Evolutionary conservation across 2,797 vertebrate species (phyloP).

Genomic region (Centropyge bicolor): DNA sequence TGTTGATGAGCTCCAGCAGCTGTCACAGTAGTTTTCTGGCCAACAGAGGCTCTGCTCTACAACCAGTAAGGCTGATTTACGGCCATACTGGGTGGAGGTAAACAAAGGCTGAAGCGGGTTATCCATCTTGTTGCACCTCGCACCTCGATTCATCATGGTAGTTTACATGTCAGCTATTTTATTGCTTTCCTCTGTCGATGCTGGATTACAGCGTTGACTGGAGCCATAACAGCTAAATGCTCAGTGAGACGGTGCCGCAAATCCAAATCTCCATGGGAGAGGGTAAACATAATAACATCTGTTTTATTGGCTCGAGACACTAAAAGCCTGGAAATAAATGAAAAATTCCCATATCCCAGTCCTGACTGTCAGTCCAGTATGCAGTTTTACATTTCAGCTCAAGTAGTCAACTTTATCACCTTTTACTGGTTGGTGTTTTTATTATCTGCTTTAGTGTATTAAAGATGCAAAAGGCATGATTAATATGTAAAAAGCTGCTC

Average conservation of each 20-base stretch:
- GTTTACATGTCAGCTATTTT: constrained; percentile 65
- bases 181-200: constrained; percentile 30
- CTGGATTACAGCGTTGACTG: constrained; percentile 50
- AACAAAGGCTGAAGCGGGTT: constrained; percentile 50
- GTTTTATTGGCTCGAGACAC: constrained; percentile 33
- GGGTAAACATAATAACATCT: constrained; percentile 43
- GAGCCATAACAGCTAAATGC: constrained; percentile 35
- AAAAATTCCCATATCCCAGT: constrained; percentile 18
- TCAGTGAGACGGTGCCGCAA: constrained; percentile 42
- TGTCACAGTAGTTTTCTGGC: not conserved
- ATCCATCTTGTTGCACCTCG: constrained; percentile 52
- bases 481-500: not conserved
- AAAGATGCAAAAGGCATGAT: not conserved
- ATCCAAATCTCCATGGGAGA: constrained; percentile 46
- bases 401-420: not conserved
- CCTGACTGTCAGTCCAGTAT: not conserved
- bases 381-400: constrained; percentile 3
- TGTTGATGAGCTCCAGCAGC: not conserved
- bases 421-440: constrained; percentile 10
- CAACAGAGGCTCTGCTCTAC: not conserved
- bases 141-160: constrained; percentile 51
- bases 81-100: constrained; percentile 32
- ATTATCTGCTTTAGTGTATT: constrained; percentile 1
- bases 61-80: constrained; percentile 42
- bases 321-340: constrained; percentile 54